Percentiles rank a stretch among this genome's conserved stretches.
These are phyloP conservation scores for Hypercompe scribonia DNA, from an alignment of 2,888 invertebrate genomes.

Conservation along the genomic window DNA sequence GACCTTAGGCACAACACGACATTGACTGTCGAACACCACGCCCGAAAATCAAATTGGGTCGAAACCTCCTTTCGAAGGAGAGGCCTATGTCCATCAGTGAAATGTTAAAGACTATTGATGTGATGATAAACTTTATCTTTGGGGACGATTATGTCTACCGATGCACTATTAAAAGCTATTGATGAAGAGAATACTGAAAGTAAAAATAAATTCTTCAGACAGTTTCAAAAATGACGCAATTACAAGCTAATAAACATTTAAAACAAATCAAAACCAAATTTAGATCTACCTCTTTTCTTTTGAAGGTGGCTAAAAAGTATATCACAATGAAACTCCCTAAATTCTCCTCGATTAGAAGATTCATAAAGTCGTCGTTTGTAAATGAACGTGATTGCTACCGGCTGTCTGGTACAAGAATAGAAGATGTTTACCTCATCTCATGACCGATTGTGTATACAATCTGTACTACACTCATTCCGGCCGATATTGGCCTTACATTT, in stretches of 20 bases:
- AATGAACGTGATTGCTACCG: slow-evolving; percentile 67
- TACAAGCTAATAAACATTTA: not conserved
- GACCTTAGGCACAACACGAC: too few relatives aligned
- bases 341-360: slow-evolving; percentile 43
- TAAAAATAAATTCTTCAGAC: slow-evolving; percentile 13
- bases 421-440: slow-evolving; percentile 69
- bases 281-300: not conserved
- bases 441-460: slow-evolving; percentile 58
- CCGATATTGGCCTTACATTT: slow-evolving; percentile 68
- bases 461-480: slow-evolving; percentile 58
- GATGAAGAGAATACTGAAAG: too few relatives aligned
- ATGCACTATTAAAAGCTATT: too few relatives aligned
- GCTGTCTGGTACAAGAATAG: slow-evolving; percentile 69
- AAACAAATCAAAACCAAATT: not conserved
- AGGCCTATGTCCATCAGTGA: too few relatives aligned
- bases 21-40: too few relatives aligned
- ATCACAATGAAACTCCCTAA: slow-evolving; percentile 46
- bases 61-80: too few relatives aligned
- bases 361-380: slow-evolving; percentile 64
- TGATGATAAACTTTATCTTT: too few relatives aligned
- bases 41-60: too few relatives aligned
- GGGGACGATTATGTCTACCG: too few relatives aligned
- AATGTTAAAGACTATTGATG: too few relatives aligned
- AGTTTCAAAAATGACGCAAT: not conserved
- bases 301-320: slow-evolving; percentile 29